Conservation (phyloP, 1,140 invertebrate genomes). For the Spodoptera frugiperda region DNA sequence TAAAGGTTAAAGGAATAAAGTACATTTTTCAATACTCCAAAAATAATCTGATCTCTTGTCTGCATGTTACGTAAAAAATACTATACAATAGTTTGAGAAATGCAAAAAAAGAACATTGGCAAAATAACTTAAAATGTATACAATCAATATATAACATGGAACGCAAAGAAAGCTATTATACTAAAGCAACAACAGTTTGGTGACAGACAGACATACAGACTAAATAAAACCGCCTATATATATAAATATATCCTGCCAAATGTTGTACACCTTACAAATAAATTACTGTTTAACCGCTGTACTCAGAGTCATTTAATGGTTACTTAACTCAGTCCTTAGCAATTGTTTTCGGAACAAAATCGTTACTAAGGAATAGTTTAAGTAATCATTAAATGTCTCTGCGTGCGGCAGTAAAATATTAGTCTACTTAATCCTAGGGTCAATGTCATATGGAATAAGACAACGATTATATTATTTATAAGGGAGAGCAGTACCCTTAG, state of each 20-base stretch:
- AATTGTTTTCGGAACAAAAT: no score
- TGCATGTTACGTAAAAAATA: no score
- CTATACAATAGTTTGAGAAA: background rate
- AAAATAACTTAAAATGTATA: background rate
- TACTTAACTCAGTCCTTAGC: no score
- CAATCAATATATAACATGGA: slow-evolving; percentile 1
- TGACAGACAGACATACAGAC: background rate
- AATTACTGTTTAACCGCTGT: slow-evolving; percentile 5
- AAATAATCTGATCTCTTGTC: no score
- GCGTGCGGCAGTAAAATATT: no score
- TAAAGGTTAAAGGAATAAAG: no score
- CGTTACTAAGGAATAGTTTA: no score
- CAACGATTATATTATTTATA: no score
- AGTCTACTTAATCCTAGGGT: background rate
- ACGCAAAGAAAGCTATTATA: slow-evolving; percentile 1
- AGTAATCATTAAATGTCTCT: no score
- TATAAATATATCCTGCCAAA: background rate
- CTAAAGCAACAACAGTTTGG: background rate
- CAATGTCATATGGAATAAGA: background rate
- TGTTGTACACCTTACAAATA: slow-evolving; percentile 1
- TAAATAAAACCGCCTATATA: background rate
- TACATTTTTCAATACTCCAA: no score
- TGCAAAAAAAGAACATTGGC: background rate
- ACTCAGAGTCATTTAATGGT: no score
- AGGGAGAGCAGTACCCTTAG: no score